Base-by-base conservation (phyloP, 2,888 invertebrate genomes). In the Rhagophthalmus giganteus region DNA sequence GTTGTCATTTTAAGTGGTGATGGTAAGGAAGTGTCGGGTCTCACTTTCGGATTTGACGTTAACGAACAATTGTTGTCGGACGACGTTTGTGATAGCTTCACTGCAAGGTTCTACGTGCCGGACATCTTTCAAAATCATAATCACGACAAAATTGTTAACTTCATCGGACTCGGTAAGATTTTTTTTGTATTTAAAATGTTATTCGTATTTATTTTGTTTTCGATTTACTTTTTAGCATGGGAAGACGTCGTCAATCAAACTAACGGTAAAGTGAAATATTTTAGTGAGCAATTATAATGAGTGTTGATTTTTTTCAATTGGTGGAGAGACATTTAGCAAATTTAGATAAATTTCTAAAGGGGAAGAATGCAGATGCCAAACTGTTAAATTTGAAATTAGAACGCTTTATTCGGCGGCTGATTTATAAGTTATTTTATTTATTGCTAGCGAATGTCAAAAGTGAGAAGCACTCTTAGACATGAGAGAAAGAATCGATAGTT, bases 31-130 rank as follows among this genome's bases (percentile, higher is more conserved):
- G 81, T 86, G 74, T 81, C 81, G 67, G 86, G 84, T 64, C 81
- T 90, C 48, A 89, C 88, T 25, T 92, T 92, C 73, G 89, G 89
- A 8, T 88, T 88, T 74, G 88, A 87, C 68, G 77, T 88, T 52
- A 87, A 88, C 74, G 85, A 87, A 73, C 84, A 85, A 70, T 77
- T 88, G 64, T 75, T 88, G 64, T 77, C 78, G n/a, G 71, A 71
- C 35, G 72, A 71, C 48, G 62, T 66, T 11, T 76, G 74, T 55
- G 76, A 78, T 57, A 74, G 76, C 55, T 78, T 79, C 58, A 70
- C 74, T 6, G 69, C 75, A 33, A 66, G 76, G 38, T 79, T 72
- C 57, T 69, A 76, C 30, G 73, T 74, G 8, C 78, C 78, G 2
- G 70, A 74, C 31, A 69, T 68, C 56, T 62, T 72, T 56, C 63